phyloP scores from a whole-genome alignment of 2,797 vertebrate species.

The Micropoecilia bifurca region DNA sequence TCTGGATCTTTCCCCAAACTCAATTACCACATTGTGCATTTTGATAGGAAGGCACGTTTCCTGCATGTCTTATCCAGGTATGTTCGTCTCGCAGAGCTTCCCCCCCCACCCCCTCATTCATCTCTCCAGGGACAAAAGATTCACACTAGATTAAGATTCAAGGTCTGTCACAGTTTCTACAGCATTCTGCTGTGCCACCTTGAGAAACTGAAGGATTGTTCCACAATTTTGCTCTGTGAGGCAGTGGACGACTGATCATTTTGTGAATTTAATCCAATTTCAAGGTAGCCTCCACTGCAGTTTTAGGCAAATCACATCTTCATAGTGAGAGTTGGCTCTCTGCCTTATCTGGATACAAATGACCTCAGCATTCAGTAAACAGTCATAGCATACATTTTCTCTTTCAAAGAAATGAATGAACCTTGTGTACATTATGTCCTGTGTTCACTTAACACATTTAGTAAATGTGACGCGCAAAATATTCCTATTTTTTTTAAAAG shows the following conservation, averaged over 20 bases:
- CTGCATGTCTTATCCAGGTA: conserved; percentile 17
- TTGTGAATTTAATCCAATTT: conserved; percentile 79
- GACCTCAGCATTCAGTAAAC: conserved; percentile 16
- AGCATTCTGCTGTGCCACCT: conserved; percentile 45
- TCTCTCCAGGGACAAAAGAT: conserved; percentile 25
- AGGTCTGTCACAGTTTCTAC: conserved; percentile 14
- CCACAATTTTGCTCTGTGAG: conserved; percentile 67
- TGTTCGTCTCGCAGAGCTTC: conserved; percentile 1
- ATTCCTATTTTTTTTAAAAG: not conserved
- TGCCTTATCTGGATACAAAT: conserved; percentile 31
- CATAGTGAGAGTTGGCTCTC: conserved; percentile 46
- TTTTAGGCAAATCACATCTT: conserved; percentile 69
- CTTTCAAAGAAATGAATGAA: not conserved
- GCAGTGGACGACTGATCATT: conserved; percentile 77
- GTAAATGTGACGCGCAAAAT: not conserved
- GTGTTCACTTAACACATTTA: not conserved
- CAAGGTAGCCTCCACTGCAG: conserved; percentile 55
- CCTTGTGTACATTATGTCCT: not conserved
- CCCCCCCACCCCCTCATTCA: too few species aligned
- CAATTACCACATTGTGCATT: conserved; percentile 63
- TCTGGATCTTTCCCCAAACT: conserved; percentile 52
- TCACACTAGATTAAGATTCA: conserved; percentile 15
- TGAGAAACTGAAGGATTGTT: conserved; percentile 30
- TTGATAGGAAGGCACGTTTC: conserved; percentile 26
- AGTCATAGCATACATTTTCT: not conserved